Percentiles rank a stretch among this genome's conserved stretches.
Conservation (phyloP, 2,113 vertebrate species). For the Ancistrus triradiatus region DNA sequence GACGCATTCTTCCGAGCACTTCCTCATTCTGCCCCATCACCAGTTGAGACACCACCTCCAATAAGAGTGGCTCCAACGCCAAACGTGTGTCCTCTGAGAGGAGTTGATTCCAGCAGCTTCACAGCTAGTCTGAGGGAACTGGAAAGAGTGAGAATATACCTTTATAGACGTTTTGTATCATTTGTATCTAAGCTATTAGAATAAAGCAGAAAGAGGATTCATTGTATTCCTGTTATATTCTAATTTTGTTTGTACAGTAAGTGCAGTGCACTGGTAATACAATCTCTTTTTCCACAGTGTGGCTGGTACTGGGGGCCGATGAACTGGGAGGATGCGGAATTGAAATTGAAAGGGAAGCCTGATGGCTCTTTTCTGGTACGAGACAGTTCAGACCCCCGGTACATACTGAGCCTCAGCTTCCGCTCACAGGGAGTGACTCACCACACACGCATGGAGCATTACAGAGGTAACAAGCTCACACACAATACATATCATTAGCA, state of each 20-base stretch:
- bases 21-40: conserved; percentile 60
- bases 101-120: conserved; percentile 87
- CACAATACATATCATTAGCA: not conserved
- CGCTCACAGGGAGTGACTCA: conserved; percentile 92
- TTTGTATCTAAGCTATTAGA: too few relatives aligned
- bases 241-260: too few relatives aligned
- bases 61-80: conserved; percentile 68
- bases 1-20: conserved; percentile 82
- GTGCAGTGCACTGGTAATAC: not conserved
- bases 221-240: too few relatives aligned
- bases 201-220: too few relatives aligned
- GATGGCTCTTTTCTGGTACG: conserved; percentile 94
- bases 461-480: conserved; percentile 41
- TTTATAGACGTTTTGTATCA: too few relatives aligned
- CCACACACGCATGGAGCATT: conserved; percentile 94
- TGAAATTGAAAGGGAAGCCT: conserved; percentile 93
- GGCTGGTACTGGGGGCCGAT: conserved; percentile 98
- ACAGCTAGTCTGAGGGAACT: conserved; percentile 88
- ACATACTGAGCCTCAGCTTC: conserved; percentile 97
- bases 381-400: conserved; percentile 93
- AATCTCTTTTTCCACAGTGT: conserved; percentile 63
- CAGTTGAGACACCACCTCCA: conserved; percentile 63
- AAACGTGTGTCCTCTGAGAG: conserved; percentile 78
- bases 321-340: conserved; percentile 97
- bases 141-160: conserved; percentile 52